These are phyloP conservation scores for Trinorchestia longiramus DNA, from an alignment of 1,140 invertebrate genomes.

Conservation along the genomic window DNA sequence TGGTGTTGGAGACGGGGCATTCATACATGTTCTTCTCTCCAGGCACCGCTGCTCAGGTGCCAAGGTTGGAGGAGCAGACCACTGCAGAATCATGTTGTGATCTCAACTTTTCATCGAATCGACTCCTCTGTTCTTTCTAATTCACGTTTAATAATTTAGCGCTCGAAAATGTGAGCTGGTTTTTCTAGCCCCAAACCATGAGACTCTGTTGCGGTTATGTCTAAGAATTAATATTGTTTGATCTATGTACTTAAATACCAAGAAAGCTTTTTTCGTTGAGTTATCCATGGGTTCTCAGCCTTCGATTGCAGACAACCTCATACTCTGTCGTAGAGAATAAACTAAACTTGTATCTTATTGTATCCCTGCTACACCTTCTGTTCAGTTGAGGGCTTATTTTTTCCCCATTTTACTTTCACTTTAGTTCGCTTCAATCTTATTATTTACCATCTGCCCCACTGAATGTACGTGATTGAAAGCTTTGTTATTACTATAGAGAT, in stretches of 20 bases:
- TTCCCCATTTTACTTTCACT: background rate
- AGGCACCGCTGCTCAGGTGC: background rate
- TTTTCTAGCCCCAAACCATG: background rate
- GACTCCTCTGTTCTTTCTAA: background rate
- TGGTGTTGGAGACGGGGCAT: background rate
- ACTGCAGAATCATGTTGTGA: background rate
- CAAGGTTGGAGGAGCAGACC: background rate
- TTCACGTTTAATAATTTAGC: background rate
- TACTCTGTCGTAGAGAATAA: background rate
- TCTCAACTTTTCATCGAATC: background rate
- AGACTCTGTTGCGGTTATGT: background rate
- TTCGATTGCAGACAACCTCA: background rate
- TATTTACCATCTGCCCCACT: background rate
- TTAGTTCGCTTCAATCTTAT: no score
- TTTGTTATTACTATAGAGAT: background rate
- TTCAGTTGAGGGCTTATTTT: background rate
- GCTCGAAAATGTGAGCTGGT: background rate
- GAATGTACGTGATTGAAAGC: background rate
- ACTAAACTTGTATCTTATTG: background rate
- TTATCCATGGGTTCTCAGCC: background rate
- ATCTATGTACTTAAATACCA: background rate
- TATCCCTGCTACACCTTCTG: background rate
- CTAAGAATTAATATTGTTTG: background rate
- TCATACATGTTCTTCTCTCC: background rate
- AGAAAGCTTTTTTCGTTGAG: background rate